phyloP scores from a whole-genome alignment of 1,140 invertebrate genomes.

The Prorops nasuta region DNA sequence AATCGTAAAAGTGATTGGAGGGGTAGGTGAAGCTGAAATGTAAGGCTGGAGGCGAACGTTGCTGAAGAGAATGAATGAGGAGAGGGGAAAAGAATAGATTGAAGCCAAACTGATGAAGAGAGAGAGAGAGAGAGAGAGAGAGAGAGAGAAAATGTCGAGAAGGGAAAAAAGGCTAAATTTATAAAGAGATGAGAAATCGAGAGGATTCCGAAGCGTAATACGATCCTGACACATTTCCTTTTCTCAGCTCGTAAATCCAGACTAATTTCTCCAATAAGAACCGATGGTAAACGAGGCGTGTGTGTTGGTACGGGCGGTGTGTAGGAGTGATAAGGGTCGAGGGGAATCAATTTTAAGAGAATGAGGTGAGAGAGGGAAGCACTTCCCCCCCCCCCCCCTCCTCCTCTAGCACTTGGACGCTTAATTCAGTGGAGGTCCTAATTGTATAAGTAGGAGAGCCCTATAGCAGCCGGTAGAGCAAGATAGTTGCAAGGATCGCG shows the following conservation, averaged over 20 bases:
- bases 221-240: no score
- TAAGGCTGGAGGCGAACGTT: no score
- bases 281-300: conserved; percentile 8
- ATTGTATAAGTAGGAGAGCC: conserved; percentile 33
- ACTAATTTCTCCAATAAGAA: conserved; percentile 26
- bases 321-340: background rate
- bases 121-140: background rate
- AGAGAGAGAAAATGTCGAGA: no score
- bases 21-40: no score
- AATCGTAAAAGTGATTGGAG: no score
- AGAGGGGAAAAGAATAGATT: background rate
- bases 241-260: conserved; percentile 11
- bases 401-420: no score
- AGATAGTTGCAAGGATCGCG: background rate
- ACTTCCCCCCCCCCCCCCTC: no score
- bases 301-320: background rate
- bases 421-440: conserved; percentile 6
- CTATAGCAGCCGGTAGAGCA: no score
- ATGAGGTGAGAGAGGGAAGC: background rate
- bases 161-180: background rate
- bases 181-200: background rate
- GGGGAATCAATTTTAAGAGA: conserved; percentile 30
- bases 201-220: background rate
- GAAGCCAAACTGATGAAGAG: background rate
- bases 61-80: no score